phyloP scores from a whole-genome alignment of 2,888 invertebrate genomes.

The Pterobdella sp. region DNA sequence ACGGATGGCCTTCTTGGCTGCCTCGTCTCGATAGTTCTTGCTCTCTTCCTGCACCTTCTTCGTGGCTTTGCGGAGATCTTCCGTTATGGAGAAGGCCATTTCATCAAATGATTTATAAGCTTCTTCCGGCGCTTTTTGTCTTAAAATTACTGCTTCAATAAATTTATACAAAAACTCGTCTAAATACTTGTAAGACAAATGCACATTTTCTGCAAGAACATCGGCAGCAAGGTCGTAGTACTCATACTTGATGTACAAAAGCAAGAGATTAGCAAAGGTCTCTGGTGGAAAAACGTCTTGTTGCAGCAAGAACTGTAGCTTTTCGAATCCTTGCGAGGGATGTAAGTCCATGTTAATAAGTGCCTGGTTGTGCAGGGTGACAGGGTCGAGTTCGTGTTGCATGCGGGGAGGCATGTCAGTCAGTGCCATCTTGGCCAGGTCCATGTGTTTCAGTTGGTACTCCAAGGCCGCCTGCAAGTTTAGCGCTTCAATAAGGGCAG shows the following conservation, averaged over 20 bases:
- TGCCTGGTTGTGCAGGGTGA: constrained; percentile 93
- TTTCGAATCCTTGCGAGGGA: constrained; percentile 87
- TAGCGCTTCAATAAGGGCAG: constrained; percentile 92
- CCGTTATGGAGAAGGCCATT: constrained; percentile 80
- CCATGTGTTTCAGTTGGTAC: constrained; percentile 79
- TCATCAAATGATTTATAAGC: constrained; percentile 85
- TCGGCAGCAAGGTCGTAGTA: constrained; percentile 96
- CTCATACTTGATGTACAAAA: constrained; percentile 92
- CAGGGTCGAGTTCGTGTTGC: constrained; percentile 93
- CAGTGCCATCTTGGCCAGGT: constrained; percentile 64
- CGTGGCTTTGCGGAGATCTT: constrained; percentile 77
- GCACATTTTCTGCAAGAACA: constrained; percentile 90
- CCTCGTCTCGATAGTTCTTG: constrained; percentile 76
- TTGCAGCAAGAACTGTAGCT: constrained; percentile 82
- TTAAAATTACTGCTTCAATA: constrained; percentile 88
- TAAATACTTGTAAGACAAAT: constrained; percentile 86
- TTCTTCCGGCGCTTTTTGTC: constrained; percentile 90
- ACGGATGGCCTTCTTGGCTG: constrained; percentile 77
- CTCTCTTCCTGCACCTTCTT: constrained; percentile 80
- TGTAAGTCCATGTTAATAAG: constrained; percentile 78
- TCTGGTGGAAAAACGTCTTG: constrained; percentile 94
- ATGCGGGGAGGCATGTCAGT: constrained; percentile 64
- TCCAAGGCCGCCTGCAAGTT: constrained; percentile 97
- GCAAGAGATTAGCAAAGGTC: constrained; percentile 86
- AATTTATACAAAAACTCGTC: constrained; percentile 90